Evolutionary conservation across 2,113 vertebrate genomes (phyloP).

Genomic region (Corythornis cristatus): DNA sequence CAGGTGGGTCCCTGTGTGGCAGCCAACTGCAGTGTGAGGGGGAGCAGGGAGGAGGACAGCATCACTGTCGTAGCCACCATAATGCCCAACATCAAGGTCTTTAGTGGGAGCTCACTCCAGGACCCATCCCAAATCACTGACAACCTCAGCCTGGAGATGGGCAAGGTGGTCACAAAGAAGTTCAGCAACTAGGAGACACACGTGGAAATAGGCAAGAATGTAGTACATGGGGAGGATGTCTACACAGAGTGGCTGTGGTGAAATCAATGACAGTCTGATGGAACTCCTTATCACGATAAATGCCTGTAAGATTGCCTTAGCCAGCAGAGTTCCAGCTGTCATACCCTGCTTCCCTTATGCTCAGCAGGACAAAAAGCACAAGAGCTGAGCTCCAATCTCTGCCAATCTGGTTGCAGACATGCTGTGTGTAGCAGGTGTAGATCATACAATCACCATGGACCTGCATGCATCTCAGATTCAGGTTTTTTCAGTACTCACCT

Average conservation of each 20-base stretch:
- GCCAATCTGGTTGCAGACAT: conserved; percentile 98
- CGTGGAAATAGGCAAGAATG: conserved; percentile 88
- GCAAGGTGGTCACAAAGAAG: conserved; percentile 89
- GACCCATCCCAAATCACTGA: conserved; percentile 83
- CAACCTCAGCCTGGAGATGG: conserved; percentile 83
- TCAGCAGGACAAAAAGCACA: conserved; percentile 90
- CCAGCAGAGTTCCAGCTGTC: conserved; percentile 88
- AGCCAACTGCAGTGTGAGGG: neutral
- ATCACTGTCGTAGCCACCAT: neutral
- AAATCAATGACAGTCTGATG: conserved; percentile 91
- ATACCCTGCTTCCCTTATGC: conserved; percentile 90
- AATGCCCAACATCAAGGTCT: conserved; percentile 86
- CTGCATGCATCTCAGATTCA: conserved; percentile 98
- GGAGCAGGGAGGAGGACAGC: neutral
- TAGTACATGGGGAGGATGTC: conserved; percentile 88
- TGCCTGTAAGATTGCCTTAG: conserved; percentile 89
- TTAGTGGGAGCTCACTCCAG: conserved; percentile 82
- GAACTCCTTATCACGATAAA: conserved; percentile 92
- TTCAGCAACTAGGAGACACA: conserved; percentile 88
- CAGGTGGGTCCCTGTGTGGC: neutral
- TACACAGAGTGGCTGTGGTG: conserved; percentile 90
- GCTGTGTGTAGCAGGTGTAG: conserved; percentile 95
- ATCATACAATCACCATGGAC: conserved; percentile 99
- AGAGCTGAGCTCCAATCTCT: conserved; percentile 97
- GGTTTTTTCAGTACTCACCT: neutral